Evolutionary conservation across 2,797 vertebrate genomes (phyloP), one percentile per base, ranked within the genome.

Genomic region (Perodicticus potto): DNA sequence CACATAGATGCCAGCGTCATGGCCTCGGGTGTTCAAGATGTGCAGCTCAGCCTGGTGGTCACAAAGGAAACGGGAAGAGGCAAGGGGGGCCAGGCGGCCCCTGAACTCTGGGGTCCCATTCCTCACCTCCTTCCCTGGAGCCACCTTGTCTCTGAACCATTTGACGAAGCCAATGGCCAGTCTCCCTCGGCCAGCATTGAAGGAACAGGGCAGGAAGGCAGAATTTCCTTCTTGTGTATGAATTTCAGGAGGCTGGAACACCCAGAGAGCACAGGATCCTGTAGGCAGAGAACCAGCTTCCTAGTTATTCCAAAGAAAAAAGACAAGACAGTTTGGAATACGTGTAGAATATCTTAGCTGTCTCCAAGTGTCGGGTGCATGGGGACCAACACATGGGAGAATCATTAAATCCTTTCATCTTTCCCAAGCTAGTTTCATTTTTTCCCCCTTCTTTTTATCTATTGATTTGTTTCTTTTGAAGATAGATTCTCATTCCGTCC

Each of bases 121-220:
- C 34, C 19, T 97, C 80, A 98, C 92, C 32, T 96, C 94, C 86
- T 89, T 96, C 23, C 55, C 86, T 2, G n/a, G 86, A 65, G 70
- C 86, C 73, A 78, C 95, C 65, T 87, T 61, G 69, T 96, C 96
- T 40, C 5, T 32, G 89, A 94, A 97, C 94, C 96, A 95, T 0
- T 7, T 87, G 80, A 97, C 86, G 0, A 86, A 95, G 40, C 96
- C 97, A 86, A 93, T 93, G 89, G 89, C 86, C 32, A 2, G 11
- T 23, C 7, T 80, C 70, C 73, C 40, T 37, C 0, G 17, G 87
- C 55, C 92, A 82, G 76, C 89, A 73, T 88, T 96, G 91, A 96
- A 97, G 67, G 89, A 96, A 86, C 97, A 97, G 78, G 81, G 89
- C 84, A 96, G 40, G 55, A 85, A 65, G 61, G 95, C 78, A 37